phyloP scores from a whole-genome alignment of 2,888 invertebrate species.

The Phengaris arion region DNA sequence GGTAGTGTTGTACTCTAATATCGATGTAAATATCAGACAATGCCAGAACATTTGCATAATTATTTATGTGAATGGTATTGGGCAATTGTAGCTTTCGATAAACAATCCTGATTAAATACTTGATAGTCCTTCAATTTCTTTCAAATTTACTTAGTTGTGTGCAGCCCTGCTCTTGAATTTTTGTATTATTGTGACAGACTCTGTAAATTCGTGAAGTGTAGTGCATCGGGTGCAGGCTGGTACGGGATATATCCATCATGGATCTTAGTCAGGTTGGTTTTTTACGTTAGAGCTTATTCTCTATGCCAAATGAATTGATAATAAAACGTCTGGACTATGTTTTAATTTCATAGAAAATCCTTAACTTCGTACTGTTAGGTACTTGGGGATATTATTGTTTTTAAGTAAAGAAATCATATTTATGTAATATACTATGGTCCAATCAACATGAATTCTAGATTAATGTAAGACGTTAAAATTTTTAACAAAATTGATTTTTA shows the following conservation, averaged over 20 bases:
- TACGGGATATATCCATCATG: slow-evolving; percentile 40
- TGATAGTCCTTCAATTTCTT: background rate
- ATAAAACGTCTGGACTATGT: too few relatives aligned
- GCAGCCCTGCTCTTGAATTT: background rate
- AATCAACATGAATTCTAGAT: too few relatives aligned
- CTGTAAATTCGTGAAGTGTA: background rate
- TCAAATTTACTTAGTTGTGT: too few relatives aligned
- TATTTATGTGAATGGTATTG: background rate
- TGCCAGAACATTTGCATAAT: background rate
- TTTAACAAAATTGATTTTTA: too few relatives aligned
- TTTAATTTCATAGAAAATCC: too few relatives aligned
- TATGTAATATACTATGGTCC: too few relatives aligned
- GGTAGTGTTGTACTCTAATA: background rate
- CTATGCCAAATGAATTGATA: too few relatives aligned
- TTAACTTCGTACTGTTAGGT: too few relatives aligned
- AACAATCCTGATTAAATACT: background rate
- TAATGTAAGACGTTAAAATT: too few relatives aligned
- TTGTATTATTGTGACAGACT: background rate
- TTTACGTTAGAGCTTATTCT: slow-evolving; percentile 5
- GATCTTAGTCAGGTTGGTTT: slow-evolving; percentile 57
- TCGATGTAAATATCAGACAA: background rate
- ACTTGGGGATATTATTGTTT: too few relatives aligned
- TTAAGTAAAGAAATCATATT: too few relatives aligned
- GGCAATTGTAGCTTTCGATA: background rate
- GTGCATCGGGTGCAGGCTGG: background rate